Percentiles rank a stretch among this genome's conserved stretches.
These are phyloP conservation scores for Diarsia dahlii DNA, from an alignment of 2,888 invertebrate species.

Conservation along the genomic window DNA sequence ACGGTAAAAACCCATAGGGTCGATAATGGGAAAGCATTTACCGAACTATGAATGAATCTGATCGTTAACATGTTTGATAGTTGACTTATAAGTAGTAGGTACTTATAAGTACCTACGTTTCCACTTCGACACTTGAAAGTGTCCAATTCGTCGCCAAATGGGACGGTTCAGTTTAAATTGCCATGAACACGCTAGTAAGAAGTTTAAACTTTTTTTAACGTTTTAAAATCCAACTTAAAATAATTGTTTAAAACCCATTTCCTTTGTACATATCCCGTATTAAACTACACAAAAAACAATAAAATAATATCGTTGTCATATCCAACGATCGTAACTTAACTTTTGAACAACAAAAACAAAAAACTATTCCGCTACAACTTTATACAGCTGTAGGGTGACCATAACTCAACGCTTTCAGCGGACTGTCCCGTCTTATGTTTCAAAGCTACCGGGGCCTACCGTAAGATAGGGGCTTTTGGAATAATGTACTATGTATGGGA, in stretches of 20 bases:
- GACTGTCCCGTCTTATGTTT: conserved; percentile 59
- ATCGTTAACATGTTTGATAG: neutral
- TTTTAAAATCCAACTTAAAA: neutral
- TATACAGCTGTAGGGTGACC: conserved; percentile 70
- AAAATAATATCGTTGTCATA: conserved; percentile 73
- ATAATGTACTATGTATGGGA: conserved; percentile 39
- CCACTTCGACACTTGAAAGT: neutral
- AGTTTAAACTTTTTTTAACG: neutral
- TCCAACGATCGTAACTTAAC: conserved; percentile 75
- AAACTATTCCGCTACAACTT: conserved; percentile 76
- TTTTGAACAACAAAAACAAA: conserved; percentile 72
- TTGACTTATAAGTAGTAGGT: neutral
- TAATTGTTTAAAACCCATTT: neutral
- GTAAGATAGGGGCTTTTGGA: conserved; percentile 34
- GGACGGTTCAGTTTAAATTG: neutral
- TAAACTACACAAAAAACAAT: conserved; percentile 39
- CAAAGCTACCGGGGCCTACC: conserved; percentile 60
- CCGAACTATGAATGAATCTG: neutral
- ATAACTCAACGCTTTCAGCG: conserved; percentile 62
- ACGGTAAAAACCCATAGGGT: neutral
- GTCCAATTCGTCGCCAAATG: neutral
- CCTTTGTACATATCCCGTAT: conserved; percentile 12
- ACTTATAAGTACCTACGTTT: neutral
- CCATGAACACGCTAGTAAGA: neutral
- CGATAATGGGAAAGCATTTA: neutral